Evolutionary conservation across 2,797 vertebrate species (phyloP).

Genomic region (Aeoliscus strigatus): DNA sequence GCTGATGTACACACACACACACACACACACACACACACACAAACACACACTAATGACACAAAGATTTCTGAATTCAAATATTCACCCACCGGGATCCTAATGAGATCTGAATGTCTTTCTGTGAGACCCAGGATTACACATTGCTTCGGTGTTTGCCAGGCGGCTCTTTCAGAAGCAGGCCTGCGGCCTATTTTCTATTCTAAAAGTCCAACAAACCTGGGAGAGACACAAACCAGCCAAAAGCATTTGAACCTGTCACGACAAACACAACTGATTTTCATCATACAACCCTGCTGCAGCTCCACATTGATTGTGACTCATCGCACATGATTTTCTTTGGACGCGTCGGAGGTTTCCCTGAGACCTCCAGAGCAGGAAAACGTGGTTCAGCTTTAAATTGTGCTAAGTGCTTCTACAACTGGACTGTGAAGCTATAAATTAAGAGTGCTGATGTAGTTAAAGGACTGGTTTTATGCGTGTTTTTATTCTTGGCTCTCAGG

Average conservation of each 20-base stretch:
- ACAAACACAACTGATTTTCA: slow-evolving; percentile 34
- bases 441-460: slow-evolving; percentile 10
- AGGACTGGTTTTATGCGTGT: too few relatives aligned
- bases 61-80: slow-evolving; percentile 23
- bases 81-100: slow-evolving; percentile 26
- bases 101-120: slow-evolving; percentile 25
- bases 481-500: too few relatives aligned
- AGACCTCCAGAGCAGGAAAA: slow-evolving; percentile 9
- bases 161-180: slow-evolving; percentile 27
- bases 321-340: slow-evolving; percentile 27
- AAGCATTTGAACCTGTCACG: slow-evolving; percentile 16
- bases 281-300: slow-evolving; percentile 27
- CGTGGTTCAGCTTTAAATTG: slow-evolving; percentile 24
- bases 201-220: slow-evolving; percentile 15
- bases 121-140: slow-evolving; percentile 22
- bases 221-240: slow-evolving; percentile 16
- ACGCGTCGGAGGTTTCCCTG: slow-evolving; percentile 2
- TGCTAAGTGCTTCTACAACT: slow-evolving; percentile 23
- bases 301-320: slow-evolving; percentile 4
- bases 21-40: too few relatives aligned
- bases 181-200: slow-evolving; percentile 37
- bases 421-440: slow-evolving; percentile 21
- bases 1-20: too few relatives aligned
- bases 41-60: too few relatives aligned
- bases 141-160: slow-evolving; percentile 15